A percentile compares a stretch with the other conserved stretches of the same genome.
These are phyloP conservation scores for Adelosebastes latens DNA, from an alignment of 2,797 vertebrate genomes.

Conservation along the genomic window DNA sequence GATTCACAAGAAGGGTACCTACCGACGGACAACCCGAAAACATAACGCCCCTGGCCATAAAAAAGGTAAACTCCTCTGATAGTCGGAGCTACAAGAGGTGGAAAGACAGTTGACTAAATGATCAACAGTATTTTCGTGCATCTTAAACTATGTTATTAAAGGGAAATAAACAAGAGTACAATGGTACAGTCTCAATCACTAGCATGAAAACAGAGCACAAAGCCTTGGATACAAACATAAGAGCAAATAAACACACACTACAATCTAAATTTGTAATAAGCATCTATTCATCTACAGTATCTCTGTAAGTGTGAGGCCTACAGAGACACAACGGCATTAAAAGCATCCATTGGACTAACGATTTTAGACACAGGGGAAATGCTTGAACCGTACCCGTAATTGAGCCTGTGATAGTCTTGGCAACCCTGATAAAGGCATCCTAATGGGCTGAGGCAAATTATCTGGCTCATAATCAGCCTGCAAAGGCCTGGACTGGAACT, in stretches of 20 bases:
- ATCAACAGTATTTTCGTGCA: neutral
- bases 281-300: slow-evolving; percentile 1
- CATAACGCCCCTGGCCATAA: neutral
- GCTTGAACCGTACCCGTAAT: slow-evolving; percentile 59
- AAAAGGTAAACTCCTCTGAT: neutral
- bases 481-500: slow-evolving; percentile 7
- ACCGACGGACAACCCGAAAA: neutral
- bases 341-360: slow-evolving; percentile 53
- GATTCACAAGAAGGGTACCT: neutral
- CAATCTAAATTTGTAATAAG: neutral
- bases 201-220: neutral
- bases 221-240: neutral
- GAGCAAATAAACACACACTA: slow-evolving; percentile 9
- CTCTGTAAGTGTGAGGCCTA: slow-evolving; percentile 7
- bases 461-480: slow-evolving; percentile 53
- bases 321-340: slow-evolving; percentile 41
- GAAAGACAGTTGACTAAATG: neutral
- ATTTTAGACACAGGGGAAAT: slow-evolving; percentile 56
- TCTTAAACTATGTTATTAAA: neutral
- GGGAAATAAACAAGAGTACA: neutral
- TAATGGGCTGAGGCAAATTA: slow-evolving; percentile 64
- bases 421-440: slow-evolving; percentile 63
- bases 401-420: slow-evolving; percentile 67
- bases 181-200: neutral
- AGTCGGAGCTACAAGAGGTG: neutral